Evolutionary conservation across 92 coral and sea anemone genomes (phyloP).

Genomic region (Ricordea florida): DNA sequence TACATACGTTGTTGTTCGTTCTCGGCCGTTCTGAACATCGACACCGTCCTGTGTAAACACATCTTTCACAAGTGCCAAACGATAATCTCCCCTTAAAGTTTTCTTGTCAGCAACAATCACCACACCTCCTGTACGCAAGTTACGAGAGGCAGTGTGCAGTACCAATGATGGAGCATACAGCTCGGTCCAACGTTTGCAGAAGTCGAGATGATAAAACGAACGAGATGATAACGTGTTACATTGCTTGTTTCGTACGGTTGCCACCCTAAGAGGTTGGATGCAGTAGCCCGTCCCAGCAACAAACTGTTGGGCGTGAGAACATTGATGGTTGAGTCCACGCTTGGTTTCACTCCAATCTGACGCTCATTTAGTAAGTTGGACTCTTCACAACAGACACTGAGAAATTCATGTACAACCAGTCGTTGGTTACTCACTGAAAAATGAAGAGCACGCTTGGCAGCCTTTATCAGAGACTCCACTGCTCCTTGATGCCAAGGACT

Average conservation of each 20-base stretch:
- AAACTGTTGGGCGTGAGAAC: conserved; percentile 68
- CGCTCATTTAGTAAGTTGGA: conserved; percentile 71
- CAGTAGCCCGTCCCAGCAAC: conserved; percentile 67
- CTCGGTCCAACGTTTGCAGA: conserved; percentile 76
- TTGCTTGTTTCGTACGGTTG: conserved; percentile 31
- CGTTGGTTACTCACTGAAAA: conserved; percentile 70
- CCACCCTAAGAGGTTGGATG: conserved; percentile 68
- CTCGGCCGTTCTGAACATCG: no score
- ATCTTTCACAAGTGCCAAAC: conserved; percentile 22
- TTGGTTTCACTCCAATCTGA: conserved; percentile 62
- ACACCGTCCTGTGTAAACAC: no score
- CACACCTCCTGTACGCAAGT: conserved; percentile 27
- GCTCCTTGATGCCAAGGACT: conserved; percentile 81
- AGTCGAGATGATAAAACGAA: conserved; percentile 60
- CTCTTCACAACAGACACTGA: conserved; percentile 62
- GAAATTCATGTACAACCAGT: conserved; percentile 66
- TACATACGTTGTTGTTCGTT: no score
- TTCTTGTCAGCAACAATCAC: conserved; percentile 46
- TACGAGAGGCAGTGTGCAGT: conserved; percentile 33
- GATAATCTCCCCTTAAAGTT: conserved; percentile 37
- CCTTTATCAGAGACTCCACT: conserved; percentile 68
- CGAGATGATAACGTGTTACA: conserved; percentile 46
- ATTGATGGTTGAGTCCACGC: conserved; percentile 55
- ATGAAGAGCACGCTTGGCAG: conserved; percentile 69
- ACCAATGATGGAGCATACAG: conserved; percentile 56